Evolutionary conservation across 2,113 vertebrate species (phyloP).

Genomic region (Nothobranchius kuhntae): DNA sequence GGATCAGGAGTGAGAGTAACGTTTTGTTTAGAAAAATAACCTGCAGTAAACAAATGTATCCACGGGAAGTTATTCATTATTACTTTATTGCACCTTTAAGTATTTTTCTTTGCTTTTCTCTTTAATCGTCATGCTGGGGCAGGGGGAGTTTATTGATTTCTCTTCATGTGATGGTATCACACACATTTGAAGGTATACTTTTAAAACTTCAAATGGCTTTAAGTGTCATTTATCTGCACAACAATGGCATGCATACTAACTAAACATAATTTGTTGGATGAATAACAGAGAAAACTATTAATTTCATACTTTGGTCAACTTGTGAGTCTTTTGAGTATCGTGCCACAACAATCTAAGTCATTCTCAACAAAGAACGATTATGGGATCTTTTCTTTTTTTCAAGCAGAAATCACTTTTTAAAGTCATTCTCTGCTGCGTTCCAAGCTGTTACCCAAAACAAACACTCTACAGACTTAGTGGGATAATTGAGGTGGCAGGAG

Average conservation of each 20-base stretch:
- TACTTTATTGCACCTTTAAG: too few species aligned
- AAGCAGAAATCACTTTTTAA: too few species aligned
- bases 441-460: slow-evolving; percentile 27
- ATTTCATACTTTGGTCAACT: background rate
- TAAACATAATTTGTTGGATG: background rate
- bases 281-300: background rate
- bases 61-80: too few species aligned
- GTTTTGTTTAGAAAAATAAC: too few species aligned
- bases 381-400: too few species aligned
- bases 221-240: slow-evolving; percentile 10
- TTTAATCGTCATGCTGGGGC: slow-evolving; percentile 41
- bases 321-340: background rate
- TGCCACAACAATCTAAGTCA: background rate
- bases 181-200: slow-evolving; percentile 14
- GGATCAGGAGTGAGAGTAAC: too few species aligned
- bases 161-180: slow-evolving; percentile 31
- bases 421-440: background rate
- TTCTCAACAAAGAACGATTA: too few species aligned
- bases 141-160: slow-evolving; percentile 59
- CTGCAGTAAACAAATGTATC: too few species aligned
- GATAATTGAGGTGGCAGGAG: slow-evolving; percentile 17
- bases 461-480: slow-evolving; percentile 21
- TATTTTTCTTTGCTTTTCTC: slow-evolving; percentile 39
- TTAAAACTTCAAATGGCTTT: slow-evolving; percentile 9
- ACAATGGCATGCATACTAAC: slow-evolving; percentile 3